Base-by-base conservation (phyloP, 1,140 invertebrate species). In the Drosophila dunni region DNA sequence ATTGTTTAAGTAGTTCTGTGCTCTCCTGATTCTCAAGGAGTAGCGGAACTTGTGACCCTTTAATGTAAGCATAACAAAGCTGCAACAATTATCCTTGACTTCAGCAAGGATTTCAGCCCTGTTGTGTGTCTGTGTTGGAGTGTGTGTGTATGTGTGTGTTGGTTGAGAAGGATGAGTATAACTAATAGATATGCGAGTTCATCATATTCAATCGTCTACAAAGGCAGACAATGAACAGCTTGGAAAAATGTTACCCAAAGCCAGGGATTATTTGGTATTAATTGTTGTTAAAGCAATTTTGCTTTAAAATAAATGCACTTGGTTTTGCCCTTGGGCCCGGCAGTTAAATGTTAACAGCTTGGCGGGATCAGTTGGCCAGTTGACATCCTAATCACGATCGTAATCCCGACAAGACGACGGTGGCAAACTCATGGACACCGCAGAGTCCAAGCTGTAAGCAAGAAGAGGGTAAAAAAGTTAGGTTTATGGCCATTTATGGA, bases 171-270 rank as follows among this genome's bases (percentile, higher is more conserved):
- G 36, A 57, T 65, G 24, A 6, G 20, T 11, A 10, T 33, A 40
- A 36, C 3, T 62, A 15, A 46, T 40, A 53, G 33, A 6, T 62
- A 69, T 57, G 69, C 63, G 62, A 76, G 45, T 40, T 71, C 54
- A 79, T 89, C 91, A 88, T 91, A 91, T 91, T 91, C 90, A 69
- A 91, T 91, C 90, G 90, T 91, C 90, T 91, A 89, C 61, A 72
- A n/a, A 61, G 73, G 90, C 82, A 91, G 90, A 91, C 90, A 91
- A 91, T 82, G 90, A 91, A 91, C 69, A 90, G 85, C 77, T 90
- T 56, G 44, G 3, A 5, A 17, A 40, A 58, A 36, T 64, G 20
- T 51, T 53, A 72, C 50, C 66, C 63, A 66, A 72, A 65, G 66
- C 1, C 34, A 46, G 33, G 42, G 57, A 61, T 36, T 45, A 34